Evolutionary conservation across 2,888 invertebrate species (phyloP).

Genomic region (Acleris sparsana): DNA sequence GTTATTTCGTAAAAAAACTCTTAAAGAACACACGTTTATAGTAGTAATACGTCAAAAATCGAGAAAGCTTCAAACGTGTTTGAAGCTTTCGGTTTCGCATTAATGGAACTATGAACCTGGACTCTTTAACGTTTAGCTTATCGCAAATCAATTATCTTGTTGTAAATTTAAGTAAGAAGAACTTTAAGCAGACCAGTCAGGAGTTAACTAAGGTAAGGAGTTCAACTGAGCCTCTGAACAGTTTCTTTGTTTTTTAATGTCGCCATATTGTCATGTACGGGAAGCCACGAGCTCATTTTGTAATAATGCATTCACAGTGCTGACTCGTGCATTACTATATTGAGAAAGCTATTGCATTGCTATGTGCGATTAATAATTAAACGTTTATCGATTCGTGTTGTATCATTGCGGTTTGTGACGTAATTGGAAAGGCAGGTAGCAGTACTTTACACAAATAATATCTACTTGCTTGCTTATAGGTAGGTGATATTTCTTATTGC

Average conservation of each 20-base stretch:
- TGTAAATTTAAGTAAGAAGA: constrained; percentile 97
- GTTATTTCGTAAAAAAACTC: constrained; percentile 75
- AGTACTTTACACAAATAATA: constrained; percentile 12
- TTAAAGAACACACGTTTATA: constrained; percentile 69
- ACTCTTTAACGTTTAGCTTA: constrained; percentile 99
- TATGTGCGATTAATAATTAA: constrained; percentile 20
- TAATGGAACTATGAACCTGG: constrained; percentile 99
- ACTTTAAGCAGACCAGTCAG: constrained; percentile 94
- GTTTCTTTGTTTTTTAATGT: constrained; percentile 71
- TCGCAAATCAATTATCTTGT: constrained; percentile 99
- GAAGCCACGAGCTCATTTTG: constrained; percentile 55
- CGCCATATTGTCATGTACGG: constrained; percentile 75
- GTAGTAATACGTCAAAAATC: constrained; percentile 88
- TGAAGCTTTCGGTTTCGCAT: constrained; percentile 97
- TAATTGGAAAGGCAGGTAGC: constrained; percentile 20
- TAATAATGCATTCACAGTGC: constrained; percentile 33
- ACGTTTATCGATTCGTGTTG: constrained; percentile 24
- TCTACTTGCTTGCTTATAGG: constrained; percentile 1
- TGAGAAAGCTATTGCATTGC: constrained; percentile 19
- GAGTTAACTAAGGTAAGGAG: constrained; percentile 94
- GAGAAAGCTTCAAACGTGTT: constrained; percentile 96
- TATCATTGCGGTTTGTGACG: constrained; percentile 27
- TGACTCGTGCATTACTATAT: constrained; percentile 3
- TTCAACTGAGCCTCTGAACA: constrained; percentile 42
- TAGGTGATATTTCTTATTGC: constrained; percentile 1